A percentile compares a stretch with the other conserved stretches of the same genome.
Evolutionary conservation across 2,888 invertebrate species (phyloP).

Genomic region (Catocala fraxini): DNA sequence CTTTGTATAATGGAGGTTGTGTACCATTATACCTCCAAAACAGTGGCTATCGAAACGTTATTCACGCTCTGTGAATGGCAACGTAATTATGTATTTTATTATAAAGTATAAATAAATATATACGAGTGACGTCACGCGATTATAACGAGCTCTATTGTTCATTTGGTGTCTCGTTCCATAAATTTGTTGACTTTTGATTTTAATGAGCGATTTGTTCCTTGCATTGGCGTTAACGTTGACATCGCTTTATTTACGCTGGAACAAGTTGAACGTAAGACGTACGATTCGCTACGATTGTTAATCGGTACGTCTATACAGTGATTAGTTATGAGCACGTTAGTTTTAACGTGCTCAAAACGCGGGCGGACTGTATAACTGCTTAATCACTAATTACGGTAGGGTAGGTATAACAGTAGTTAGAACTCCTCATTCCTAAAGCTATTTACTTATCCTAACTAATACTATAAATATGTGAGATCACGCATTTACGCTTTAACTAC

Average conservation of each 20-base stretch:
- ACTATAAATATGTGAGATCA: too few species aligned
- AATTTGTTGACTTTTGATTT: conserved; percentile 43
- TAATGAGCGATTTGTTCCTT: conserved; percentile 48
- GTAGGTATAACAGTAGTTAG: too few species aligned
- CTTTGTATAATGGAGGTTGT: conserved; percentile 28
- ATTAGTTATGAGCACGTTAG: background rate
- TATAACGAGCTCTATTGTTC: conserved; percentile 50
- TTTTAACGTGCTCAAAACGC: too few species aligned
- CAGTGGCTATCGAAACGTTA: conserved; percentile 21
- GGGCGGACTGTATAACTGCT: too few species aligned
- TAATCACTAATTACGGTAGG: too few species aligned
- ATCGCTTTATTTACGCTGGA: background rate
- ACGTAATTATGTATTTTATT: conserved; percentile 33
- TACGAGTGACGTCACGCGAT: conserved; percentile 42
- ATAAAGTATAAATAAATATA: conserved; percentile 26
- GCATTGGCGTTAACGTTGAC: conserved; percentile 18
- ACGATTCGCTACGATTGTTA: too few species aligned
- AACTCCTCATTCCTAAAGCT: too few species aligned
- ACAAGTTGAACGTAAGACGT: conserved; percentile 9
- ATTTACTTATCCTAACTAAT: too few species aligned
- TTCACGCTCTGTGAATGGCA: conserved; percentile 45
- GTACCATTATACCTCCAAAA: conserved; percentile 18
- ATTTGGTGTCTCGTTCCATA: conserved; percentile 39
- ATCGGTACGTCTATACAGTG: too few species aligned
- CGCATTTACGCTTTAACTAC: too few species aligned